Base-by-base conservation (phyloP, 2,797 vertebrate genomes). In the Enteromius thamalakanensis region DNA sequence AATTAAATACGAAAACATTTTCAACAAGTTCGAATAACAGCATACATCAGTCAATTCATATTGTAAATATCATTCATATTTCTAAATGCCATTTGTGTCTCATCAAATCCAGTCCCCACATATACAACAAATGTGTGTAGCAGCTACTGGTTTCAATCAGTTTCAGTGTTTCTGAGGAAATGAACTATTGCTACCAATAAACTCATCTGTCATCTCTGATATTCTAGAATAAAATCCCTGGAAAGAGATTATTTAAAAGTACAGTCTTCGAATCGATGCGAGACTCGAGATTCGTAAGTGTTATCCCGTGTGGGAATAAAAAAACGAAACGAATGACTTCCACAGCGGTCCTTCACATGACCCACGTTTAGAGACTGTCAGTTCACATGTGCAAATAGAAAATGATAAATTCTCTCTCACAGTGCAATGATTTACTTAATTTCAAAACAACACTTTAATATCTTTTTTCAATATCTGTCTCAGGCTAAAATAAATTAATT, bases 301-400 rank as follows among this genome's bases (percentile, higher is more conserved):
- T 76, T 71, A 77, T 70, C 72, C 76, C 34, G 40, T n/a, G 83
- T 72, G 75, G 84, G 87, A 94, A 94, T 6, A 93, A 94, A 93
- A 92, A 21, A 45, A 9, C 32, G 1, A 47, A 47, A 14, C 45
- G 3, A 45, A 45, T 11, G 93, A 93, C 93, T 94, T 86, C 86
- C 81, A 76, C 94, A 94, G 94, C 93, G 93, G 95, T 96, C 95
- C 95, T 96, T 96, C 95, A 95, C 95, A 93, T 94, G 95, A 93
- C 92, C 94, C 94, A 95, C 94, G 95, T 92, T 92, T 94, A 94
- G 95, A 94, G 95, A 95, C 94, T 94, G 94, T 96, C 81, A 94
- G 94, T 94, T 93, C 93, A 94, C 94, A 95, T 96, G 96, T 97
- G 96, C 96, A 97, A 97, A 97, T 94, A 94, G 94, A 95, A 95